Base-by-base conservation (phyloP, 2,888 invertebrate species). In the Stictocephala bisonia region DNA sequence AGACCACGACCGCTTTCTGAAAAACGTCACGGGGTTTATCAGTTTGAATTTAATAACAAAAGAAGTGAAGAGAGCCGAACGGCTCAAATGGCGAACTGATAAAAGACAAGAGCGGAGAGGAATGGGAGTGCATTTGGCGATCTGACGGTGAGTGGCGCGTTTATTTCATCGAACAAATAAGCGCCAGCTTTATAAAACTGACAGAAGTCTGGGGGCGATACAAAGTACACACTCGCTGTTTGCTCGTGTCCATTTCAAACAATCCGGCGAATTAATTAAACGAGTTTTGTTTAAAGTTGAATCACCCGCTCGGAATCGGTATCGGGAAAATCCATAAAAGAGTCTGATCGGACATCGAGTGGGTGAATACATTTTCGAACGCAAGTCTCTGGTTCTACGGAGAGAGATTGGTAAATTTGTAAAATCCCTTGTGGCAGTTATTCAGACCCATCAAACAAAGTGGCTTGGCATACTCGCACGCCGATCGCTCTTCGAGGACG, bases 201-300 rank as follows among this genome's bases (percentile, higher is more conserved):
- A 68, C 53, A 31, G 53, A 69, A 69, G 40, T 68, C 51, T 68
- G 51, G 67, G 50, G 44, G 44, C 51, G 50, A 68, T 50, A 27
- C 51, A 68, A 51, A 51, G 68, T 68, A 68, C 68, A 51, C 51
- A 48, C 68, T 68, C 51, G 31, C 51, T 68, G 51, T 68, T 68
- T 68, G 58, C 56, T 58, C 58, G 41, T 22, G 26, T 71, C 70
- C 58, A 71, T 71, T 71, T 58, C 70, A 71, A 71, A 71, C 70
- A 71, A 71, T 71, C 70, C 70, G 27, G 41, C 58, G 70, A 71
- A 71, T 71, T 71, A 71, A 71, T 71, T 71, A 71, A 71, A 71
- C 70, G 70, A 71, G 58, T 71, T 71, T 71, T 71, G 70, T 71
- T 71, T 71, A 71, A 71, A 71, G 70, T 58, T 56, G 70, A 58